A percentile compares a stretch with the other conserved stretches of the same genome.
These are phyloP conservation scores for Ictidomys tridecemlineatus DNA, from an alignment of 2,113 vertebrate genomes.

Conservation along the genomic window DNA sequence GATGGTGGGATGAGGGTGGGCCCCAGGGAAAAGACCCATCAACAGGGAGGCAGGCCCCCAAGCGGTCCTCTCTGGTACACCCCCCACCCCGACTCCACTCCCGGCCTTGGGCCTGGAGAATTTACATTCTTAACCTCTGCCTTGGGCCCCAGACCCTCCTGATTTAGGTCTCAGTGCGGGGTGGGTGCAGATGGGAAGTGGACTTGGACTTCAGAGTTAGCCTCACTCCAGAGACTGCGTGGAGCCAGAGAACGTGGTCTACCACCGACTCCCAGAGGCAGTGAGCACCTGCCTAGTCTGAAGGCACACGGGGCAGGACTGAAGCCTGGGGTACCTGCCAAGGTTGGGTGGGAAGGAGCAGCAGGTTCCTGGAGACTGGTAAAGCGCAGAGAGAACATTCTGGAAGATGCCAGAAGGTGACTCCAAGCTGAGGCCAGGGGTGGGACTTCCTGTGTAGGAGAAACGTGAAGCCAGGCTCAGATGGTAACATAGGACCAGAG, in stretches of 20 bases:
- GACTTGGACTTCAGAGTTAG: neutral
- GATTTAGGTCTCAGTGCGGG: neutral
- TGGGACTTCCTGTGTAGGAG: neutral
- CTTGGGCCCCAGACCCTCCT: neutral
- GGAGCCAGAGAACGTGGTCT: neutral
- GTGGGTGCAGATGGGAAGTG: neutral
- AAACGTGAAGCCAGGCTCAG: neutral
- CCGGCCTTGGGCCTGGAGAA: neutral
- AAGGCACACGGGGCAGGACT: neutral
- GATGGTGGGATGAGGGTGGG: neutral
- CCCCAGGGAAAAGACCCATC: neutral
- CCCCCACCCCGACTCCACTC: too few relatives aligned
- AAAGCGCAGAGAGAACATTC: neutral
- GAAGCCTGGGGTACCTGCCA: neutral
- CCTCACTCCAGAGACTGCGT: neutral
- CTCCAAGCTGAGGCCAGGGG: neutral
- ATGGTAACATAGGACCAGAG: neutral
- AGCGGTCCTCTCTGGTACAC: fast-evolving
- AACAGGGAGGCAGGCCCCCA: neutral
- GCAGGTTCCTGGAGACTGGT: neutral
- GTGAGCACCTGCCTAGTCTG: fast-evolving
- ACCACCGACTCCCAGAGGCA: neutral
- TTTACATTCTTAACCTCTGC: neutral
- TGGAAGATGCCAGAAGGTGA: neutral
- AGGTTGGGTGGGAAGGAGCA: neutral